Conservation (phyloP, 2,113 vertebrate genomes). For the Nyctibius bracteatus region DNA sequence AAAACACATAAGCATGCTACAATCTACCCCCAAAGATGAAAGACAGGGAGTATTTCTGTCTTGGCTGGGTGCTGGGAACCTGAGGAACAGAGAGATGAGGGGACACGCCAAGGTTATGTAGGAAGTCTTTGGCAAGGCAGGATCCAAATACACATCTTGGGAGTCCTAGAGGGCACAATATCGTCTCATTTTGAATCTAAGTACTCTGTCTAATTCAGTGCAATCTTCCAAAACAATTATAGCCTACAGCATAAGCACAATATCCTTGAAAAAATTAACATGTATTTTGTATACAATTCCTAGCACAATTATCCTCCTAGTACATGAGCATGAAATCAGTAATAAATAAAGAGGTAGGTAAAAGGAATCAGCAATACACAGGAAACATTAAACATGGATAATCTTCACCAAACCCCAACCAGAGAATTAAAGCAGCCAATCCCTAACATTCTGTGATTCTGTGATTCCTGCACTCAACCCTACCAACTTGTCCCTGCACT, state of each 20-base stretch:
- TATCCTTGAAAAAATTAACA: constrained; percentile 26
- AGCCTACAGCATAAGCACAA: not conserved
- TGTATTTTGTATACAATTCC: constrained; percentile 19
- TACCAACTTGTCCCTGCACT: not conserved
- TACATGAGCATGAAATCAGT: not conserved
- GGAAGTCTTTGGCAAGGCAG: not conserved
- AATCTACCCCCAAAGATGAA: not conserved
- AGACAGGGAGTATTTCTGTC: not conserved
- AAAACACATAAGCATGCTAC: not conserved
- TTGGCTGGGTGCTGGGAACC: not conserved
- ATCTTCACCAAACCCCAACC: not conserved
- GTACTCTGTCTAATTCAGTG: constrained; percentile 3
- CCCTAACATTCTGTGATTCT: no score
- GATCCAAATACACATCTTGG: constrained; percentile 5
- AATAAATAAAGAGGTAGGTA: not conserved
- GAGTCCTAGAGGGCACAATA: constrained; percentile 39
- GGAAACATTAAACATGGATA: not conserved
- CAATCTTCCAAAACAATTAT: constrained; percentile 52
- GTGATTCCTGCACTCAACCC: not conserved
- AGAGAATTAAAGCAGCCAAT: not conserved
- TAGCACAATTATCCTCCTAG: not conserved
- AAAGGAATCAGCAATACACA: not conserved
- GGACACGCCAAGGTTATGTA: not conserved
- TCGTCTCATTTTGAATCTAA: not conserved
- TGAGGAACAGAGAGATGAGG: not conserved